Evolutionary conservation across 2,113 vertebrate species (phyloP).

Genomic region (Sander vitreus): DNA sequence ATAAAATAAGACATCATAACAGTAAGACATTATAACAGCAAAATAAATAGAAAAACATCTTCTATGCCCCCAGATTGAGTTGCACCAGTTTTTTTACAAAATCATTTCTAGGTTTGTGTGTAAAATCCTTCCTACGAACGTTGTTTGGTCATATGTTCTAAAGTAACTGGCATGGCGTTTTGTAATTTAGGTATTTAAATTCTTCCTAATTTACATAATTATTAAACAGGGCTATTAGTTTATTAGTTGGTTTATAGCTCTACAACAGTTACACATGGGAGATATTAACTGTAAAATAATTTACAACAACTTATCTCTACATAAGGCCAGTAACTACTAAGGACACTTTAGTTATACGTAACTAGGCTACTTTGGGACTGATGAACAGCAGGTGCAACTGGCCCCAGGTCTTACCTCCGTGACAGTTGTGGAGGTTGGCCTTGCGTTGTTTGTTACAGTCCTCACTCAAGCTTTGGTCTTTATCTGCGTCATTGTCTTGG

Average conservation of each 20-base stretch:
- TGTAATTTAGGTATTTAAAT: neutral
- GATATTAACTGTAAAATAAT: neutral
- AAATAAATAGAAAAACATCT: neutral
- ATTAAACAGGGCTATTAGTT: too few relatives aligned
- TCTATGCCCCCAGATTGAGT: neutral
- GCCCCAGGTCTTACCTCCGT: conserved; percentile 27
- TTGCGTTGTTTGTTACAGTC: conserved; percentile 14
- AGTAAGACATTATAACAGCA: neutral
- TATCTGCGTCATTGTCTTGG: neutral
- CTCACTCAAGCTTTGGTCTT: neutral
- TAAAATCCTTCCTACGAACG: neutral
- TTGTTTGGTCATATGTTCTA: neutral
- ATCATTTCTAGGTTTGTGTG: neutral
- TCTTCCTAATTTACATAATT: neutral
- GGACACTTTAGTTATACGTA: neutral
- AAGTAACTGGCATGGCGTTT: neutral
- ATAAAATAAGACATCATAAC: neutral
- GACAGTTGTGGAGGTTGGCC: neutral
- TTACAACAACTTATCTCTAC: neutral
- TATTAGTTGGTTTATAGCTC: neutral
- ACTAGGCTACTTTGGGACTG: neutral
- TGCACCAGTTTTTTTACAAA: neutral
- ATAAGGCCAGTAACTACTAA: neutral
- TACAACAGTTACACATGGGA: neutral
- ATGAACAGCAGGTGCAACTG: neutral